Percentiles rank a stretch among this genome's conserved stretches.
Evolutionary conservation across 2,888 invertebrate genomes (phyloP).

Genomic region (Apodemia mormo): DNA sequence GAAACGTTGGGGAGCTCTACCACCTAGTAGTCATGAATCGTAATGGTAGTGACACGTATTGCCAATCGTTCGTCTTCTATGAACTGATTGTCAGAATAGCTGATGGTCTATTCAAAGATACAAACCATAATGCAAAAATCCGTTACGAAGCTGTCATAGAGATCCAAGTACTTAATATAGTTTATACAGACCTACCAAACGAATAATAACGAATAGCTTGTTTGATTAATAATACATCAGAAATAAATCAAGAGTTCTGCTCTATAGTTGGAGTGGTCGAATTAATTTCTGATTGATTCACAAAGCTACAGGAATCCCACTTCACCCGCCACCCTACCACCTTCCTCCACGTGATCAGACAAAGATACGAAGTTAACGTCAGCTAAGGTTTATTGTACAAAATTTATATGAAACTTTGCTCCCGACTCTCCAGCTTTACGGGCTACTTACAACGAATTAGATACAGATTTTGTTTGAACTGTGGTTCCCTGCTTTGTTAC

Average conservation of each 20-base stretch:
- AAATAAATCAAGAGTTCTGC: constrained; percentile 49
- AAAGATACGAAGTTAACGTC: constrained; percentile 76
- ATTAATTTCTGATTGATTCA: constrained; percentile 77
- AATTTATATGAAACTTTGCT: constrained; percentile 75
- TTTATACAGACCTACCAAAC: too few species aligned
- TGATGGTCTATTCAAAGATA: too few species aligned
- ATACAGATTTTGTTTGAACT: background rate
- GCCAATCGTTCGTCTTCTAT: too few species aligned
- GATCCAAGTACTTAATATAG: too few species aligned
- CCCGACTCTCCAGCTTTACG: constrained; percentile 45
- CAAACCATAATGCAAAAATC: too few species aligned
- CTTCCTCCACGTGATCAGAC: constrained; percentile 65
- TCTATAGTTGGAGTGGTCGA: constrained; percentile 57
- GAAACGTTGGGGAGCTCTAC: too few species aligned
- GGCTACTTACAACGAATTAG: constrained; percentile 42
- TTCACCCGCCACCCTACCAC: constrained; percentile 41
- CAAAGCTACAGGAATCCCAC: constrained; percentile 67
- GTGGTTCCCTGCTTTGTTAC: too few species aligned
- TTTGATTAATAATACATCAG: constrained; percentile 25
- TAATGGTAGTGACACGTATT: too few species aligned
- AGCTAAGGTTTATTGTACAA: constrained; percentile 72
- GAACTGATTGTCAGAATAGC: too few species aligned
- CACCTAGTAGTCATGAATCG: too few species aligned
- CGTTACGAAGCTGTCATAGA: too few species aligned
- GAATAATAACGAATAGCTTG: background rate